These are phyloP conservation scores for Solea solea DNA, from an alignment of 2,113 vertebrate species.

Conservation along the genomic window DNA sequence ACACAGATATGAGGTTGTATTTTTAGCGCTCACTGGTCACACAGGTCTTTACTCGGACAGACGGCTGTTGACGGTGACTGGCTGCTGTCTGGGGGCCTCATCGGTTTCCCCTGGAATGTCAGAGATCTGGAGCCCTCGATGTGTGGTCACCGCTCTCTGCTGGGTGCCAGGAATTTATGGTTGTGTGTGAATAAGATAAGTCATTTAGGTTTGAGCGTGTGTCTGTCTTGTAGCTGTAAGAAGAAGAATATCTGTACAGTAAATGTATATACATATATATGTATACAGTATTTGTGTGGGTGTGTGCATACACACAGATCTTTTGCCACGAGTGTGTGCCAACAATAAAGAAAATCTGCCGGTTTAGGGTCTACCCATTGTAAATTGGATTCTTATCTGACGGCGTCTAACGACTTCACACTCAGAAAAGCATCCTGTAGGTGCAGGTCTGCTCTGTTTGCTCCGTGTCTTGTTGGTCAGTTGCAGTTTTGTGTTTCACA, in stretches of 20 bases:
- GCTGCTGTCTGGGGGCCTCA: constrained; percentile 61
- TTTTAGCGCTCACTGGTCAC: constrained; percentile 56
- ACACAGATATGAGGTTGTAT: constrained; percentile 43
- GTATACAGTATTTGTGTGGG: background rate
- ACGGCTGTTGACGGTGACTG: constrained; percentile 54
- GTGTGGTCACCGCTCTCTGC: constrained; percentile 48
- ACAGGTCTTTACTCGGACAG: constrained; percentile 41
- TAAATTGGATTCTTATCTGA: constrained; percentile 44
- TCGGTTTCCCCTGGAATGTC: constrained; percentile 60
- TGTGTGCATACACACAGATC: background rate
- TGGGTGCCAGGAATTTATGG: constrained; percentile 25
- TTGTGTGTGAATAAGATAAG: constrained; percentile 42
- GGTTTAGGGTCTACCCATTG: constrained; percentile 24
- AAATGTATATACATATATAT: too few species aligned
- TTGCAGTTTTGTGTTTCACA: constrained; percentile 3
- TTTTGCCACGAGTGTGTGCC: background rate
- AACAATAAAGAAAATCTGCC: background rate
- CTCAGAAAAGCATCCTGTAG: constrained; percentile 6
- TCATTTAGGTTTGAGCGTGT: background rate
- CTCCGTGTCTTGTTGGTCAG: background rate
- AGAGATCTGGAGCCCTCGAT: constrained; percentile 31
- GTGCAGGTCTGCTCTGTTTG: background rate
- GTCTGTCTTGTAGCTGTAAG: background rate
- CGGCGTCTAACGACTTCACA: constrained; percentile 20
- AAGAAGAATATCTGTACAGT: background rate